These are phyloP conservation scores for Aleiodes alternator DNA, from an alignment of 2,888 invertebrate species.

Conservation along the genomic window DNA sequence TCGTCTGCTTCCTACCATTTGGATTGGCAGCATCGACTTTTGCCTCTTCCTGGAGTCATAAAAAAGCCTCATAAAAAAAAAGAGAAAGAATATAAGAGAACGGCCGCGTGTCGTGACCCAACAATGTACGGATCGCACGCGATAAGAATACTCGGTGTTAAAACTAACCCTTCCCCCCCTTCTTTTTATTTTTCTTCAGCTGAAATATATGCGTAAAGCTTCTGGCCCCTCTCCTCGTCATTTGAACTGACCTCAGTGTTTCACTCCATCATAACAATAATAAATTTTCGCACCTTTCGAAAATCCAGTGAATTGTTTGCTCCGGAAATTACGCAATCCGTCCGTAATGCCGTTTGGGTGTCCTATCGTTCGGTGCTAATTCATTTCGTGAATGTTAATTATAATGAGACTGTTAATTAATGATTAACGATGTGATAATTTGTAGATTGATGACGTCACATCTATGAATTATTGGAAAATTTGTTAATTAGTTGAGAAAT, in stretches of 20 bases:
- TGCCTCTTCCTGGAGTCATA: slow-evolving; percentile 44
- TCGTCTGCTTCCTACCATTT: slow-evolving; percentile 14
- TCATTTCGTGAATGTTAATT: slow-evolving; percentile 33
- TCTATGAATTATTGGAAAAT: background rate
- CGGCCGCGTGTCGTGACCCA: slow-evolving; percentile 46
- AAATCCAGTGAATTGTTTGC: slow-evolving; percentile 14
- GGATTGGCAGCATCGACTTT: slow-evolving; percentile 29
- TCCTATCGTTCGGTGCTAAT: slow-evolving; percentile 28
- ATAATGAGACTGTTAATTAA: slow-evolving; percentile 27
- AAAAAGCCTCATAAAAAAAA: slow-evolving; percentile 48
- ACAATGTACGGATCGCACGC: slow-evolving; percentile 48
- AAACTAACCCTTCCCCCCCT: slow-evolving; percentile 28
- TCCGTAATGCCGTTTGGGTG: background rate
- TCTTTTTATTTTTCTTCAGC: slow-evolving; percentile 14
- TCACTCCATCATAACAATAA: slow-evolving; percentile 32
- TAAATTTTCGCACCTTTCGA: slow-evolving; percentile 42
- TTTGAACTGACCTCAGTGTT: slow-evolving; percentile 8
- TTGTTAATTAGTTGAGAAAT: no score
- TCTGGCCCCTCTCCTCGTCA: slow-evolving; percentile 40
- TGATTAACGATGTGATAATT: background rate
- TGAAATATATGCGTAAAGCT: slow-evolving; percentile 28
- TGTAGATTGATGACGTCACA: background rate
- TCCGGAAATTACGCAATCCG: slow-evolving; percentile 41
- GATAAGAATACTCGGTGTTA: slow-evolving; percentile 48
- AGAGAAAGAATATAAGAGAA: slow-evolving; percentile 36